These are phyloP conservation scores for Entelurus aequoreus DNA, from an alignment of 2,113 vertebrate species.

Conservation along the genomic window DNA sequence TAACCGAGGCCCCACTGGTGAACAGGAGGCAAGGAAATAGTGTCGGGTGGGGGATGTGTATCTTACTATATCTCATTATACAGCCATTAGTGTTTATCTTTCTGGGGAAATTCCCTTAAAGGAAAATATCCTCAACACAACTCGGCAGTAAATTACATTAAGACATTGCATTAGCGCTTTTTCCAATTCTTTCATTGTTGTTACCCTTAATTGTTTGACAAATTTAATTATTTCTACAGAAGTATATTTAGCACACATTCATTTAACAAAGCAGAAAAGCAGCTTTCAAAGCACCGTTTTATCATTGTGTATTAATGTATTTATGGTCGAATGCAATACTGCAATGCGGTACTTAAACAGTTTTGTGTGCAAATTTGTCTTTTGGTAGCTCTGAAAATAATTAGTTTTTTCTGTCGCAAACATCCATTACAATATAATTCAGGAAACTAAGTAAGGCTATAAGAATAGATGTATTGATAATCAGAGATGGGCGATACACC, in stretches of 20 bases:
- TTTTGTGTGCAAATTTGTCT: conserved; percentile 31
- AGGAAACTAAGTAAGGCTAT: no score
- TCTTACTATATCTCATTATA: conserved; percentile 53
- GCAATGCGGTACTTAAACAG: conserved; percentile 13
- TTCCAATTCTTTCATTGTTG: no score
- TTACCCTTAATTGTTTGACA: no score
- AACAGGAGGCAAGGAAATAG: conserved; percentile 1
- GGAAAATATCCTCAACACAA: conserved; percentile 37
- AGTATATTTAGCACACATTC: no score
- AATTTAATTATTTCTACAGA: no score
- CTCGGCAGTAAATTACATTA: conserved; percentile 48
- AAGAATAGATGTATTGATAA: no score
- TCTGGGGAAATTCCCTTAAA: conserved; percentile 49
- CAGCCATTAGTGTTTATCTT: conserved; percentile 51
- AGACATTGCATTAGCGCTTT: conserved; percentile 33
- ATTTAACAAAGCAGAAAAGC: no score
- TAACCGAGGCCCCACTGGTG: conserved; percentile 8
- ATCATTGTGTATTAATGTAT: conserved; percentile 1
- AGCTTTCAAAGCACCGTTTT: no score
- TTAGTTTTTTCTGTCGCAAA: no score
- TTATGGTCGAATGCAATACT: conserved; percentile 17
- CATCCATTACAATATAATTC: no score
- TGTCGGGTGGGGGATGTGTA: conserved; percentile 14
- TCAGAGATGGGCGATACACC: no score
- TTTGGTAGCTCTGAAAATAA: not conserved